phyloP scores from a whole-genome alignment of 2,888 invertebrate species.

The Empis livida region DNA sequence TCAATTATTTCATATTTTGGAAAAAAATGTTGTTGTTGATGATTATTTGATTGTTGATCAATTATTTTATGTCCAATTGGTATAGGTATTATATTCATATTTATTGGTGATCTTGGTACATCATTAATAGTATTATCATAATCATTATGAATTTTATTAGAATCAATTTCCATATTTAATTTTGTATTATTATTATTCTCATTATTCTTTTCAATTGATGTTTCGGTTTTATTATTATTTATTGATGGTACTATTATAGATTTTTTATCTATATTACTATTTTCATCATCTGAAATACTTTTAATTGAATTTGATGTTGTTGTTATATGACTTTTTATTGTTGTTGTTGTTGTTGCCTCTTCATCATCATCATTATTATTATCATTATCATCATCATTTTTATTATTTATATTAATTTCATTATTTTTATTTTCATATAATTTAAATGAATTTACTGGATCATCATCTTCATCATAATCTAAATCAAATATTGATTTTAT shows the following conservation, averaged over 20 bases:
- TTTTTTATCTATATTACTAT: not conserved
- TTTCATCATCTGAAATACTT: too few species aligned
- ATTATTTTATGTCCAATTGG: not conserved
- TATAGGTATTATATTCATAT: not conserved
- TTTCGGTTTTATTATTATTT: not conserved
- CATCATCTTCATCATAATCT: slow-evolving; percentile 34
- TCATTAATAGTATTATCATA: not conserved
- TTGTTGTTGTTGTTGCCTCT: not conserved
- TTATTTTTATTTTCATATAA: not conserved
- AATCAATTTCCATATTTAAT: too few species aligned
- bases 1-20: slow-evolving; percentile 22
- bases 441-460: slow-evolving; percentile 21
- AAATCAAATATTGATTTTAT: slow-evolving; percentile 35
- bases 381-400: slow-evolving; percentile 34
- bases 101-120: not conserved
- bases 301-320: not conserved
- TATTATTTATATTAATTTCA: slow-evolving; percentile 30
- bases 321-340: not conserved
- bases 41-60: not conserved
- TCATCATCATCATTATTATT: slow-evolving; percentile 21
- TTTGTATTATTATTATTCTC: too few species aligned
- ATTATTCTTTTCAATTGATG: not conserved
- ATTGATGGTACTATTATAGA: not conserved
- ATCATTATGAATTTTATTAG: too few species aligned
- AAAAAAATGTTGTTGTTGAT: slow-evolving; percentile 5